Base-by-base conservation (phyloP, 2,113 vertebrate species). In the Rhinolophus ferrumequinum region DNA sequence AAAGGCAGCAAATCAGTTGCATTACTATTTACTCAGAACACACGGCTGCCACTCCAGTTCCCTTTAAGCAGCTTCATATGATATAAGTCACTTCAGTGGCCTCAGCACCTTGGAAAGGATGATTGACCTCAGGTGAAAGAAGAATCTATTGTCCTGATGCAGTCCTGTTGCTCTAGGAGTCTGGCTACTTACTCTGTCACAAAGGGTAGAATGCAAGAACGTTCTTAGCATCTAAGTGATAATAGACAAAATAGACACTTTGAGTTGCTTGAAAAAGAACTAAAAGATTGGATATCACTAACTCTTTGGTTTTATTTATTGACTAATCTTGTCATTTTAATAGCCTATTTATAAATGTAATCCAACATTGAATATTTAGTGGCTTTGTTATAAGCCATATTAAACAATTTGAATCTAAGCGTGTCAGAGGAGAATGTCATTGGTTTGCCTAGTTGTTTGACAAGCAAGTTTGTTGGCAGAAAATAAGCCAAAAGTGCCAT, bases 331-430 rank as follows among this genome's bases (percentile, higher is more conserved):
- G 35, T 95, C 62, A 92, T 82, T 92, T 96, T 76, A 90, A 85
- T 83, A 93, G 47, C 3, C 30, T 33, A 77, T 95, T 96, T 95
- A 82, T 60, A 95, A 76, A 95, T 76, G 41, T 47, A 88, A 88
- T 92, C 12, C 47, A 95, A 88, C 66, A 92, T 54, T 77, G 88
- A 96, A 73, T 95, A 56, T 93, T 96, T 77, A 90, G 69, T 87
- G 50, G 33, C 66, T 90, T 93, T 87, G 35, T 84, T 96, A 73
- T 41, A 93, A 97, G 84, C 30, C 18, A 38, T 58, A 92, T 92
- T 47, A 92, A 97, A 90, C 77, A 66, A 62, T 58, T 94, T 95
- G 50, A 94, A 80, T 92, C 10, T 77, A 94, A 94, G n/a, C 15
- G 90, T 35, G 41, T 92, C 75, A 94, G 73, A 93, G 58, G 47